A percentile compares a stretch with the other conserved stretches of the same genome.
These are phyloP conservation scores for Orbicella faveolata DNA, from an alignment of 64 coral and sea anemone genomes.

Conservation along the genomic window DNA sequence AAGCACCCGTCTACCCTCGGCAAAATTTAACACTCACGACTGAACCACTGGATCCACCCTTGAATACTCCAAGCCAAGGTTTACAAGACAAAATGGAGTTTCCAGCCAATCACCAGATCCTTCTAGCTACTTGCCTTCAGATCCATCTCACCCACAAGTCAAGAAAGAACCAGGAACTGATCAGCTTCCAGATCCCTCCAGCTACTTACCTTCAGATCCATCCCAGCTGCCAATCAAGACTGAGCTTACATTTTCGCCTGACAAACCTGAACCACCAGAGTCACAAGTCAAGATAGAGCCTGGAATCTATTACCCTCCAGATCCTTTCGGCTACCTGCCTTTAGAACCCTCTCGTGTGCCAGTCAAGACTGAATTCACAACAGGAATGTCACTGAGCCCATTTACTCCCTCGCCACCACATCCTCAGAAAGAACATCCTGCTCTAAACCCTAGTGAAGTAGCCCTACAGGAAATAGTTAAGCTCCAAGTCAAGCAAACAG, in stretches of 20 bases:
- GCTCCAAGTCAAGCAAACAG: slow-evolving; percentile 34
- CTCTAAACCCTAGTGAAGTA: neutral
- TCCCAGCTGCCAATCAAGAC: neutral
- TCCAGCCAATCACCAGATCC: too few relatives aligned
- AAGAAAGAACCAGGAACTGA: neutral
- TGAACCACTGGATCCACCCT: too few relatives aligned
- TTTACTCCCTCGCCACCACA: neutral
- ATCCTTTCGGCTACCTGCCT: neutral
- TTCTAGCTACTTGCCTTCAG: too few relatives aligned
- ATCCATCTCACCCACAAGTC: neutral
- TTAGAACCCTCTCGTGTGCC: too few relatives aligned
- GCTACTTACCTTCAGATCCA: neutral
- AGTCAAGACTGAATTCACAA: too few relatives aligned
- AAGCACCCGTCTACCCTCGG: too few relatives aligned
- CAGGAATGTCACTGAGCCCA: neutral
- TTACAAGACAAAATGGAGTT: too few relatives aligned
- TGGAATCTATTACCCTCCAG: too few relatives aligned
- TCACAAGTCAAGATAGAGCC: too few relatives aligned
- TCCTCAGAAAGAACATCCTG: neutral
- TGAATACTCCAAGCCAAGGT: too few relatives aligned
- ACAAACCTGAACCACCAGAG: too few relatives aligned
- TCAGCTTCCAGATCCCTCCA: neutral
- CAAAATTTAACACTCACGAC: too few relatives aligned
- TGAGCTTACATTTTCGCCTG: neutral
- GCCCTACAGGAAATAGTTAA: neutral